Conservation (phyloP, 2,797 vertebrate genomes). For the Borostomias antarcticus region DNA sequence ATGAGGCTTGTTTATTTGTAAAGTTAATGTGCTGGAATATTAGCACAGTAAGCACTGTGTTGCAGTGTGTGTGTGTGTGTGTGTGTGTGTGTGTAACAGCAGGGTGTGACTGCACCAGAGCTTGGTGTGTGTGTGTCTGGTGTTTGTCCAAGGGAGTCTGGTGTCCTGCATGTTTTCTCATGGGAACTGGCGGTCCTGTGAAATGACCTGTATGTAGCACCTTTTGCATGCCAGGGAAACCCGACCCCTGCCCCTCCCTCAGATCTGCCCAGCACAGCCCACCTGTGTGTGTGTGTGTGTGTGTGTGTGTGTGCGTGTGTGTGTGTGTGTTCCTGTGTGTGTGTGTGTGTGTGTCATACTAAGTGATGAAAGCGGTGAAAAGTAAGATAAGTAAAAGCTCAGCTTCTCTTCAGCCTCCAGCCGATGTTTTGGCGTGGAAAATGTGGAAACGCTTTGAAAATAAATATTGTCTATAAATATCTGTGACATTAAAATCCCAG, state of each 20-base stretch:
- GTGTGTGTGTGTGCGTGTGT: not conserved
- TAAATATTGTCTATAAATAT: slow-evolving; percentile 69
- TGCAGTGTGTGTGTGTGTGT: slow-evolving; percentile 27
- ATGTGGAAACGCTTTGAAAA: slow-evolving; percentile 56
- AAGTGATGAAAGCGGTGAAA: not conserved
- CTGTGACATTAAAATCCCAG: slow-evolving; percentile 41
- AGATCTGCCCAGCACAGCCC: slow-evolving; percentile 35
- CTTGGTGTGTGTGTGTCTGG: slow-evolving; percentile 36
- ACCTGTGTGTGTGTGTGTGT: slow-evolving; percentile 33
- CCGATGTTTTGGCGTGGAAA: slow-evolving; percentile 54
- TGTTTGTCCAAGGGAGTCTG: slow-evolving; percentile 39
- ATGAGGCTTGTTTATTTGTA: slow-evolving; percentile 27
- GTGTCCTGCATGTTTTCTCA: slow-evolving; percentile 40
- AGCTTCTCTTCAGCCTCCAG: slow-evolving; percentile 7
- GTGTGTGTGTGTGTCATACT: no score
- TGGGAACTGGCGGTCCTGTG: slow-evolving; percentile 43
- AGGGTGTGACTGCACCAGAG: slow-evolving; percentile 28
- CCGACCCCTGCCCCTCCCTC: slow-evolving; percentile 44
- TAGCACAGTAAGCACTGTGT: slow-evolving; percentile 24
- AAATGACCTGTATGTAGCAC: slow-evolving; percentile 30
- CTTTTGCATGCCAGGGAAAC: slow-evolving; percentile 43
- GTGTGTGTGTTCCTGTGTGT: not conserved
- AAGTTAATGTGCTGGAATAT: slow-evolving; percentile 12
- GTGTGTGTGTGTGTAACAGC: slow-evolving; percentile 29
- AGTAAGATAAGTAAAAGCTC: slow-evolving; percentile 20